phyloP scores from a whole-genome alignment of 64 coral and sea anemone species.

The Anthopleura sola region DNA sequence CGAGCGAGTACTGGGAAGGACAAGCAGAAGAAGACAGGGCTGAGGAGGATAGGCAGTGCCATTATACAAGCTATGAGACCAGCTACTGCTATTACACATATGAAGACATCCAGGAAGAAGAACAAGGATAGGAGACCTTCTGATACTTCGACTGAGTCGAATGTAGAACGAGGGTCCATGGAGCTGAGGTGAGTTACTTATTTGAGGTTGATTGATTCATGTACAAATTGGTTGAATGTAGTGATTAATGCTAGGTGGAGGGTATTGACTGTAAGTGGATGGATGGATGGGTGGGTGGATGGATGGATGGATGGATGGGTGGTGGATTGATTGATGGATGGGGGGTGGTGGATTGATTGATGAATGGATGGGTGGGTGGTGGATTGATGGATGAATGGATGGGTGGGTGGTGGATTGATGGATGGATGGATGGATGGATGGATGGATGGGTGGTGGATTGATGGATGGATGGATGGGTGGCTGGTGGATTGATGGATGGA shows the following conservation, averaged over 20 bases:
- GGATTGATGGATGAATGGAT: too few relatives aligned
- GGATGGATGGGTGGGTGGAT: not conserved
- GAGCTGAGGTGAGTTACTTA: constrained; percentile 51
- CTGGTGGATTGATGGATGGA: too few relatives aligned
- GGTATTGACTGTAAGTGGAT: not conserved
- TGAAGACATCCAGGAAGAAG: constrained; percentile 56
- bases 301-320: too few relatives aligned
- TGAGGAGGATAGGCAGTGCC: constrained; percentile 70
- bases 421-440: too few relatives aligned
- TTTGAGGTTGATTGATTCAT: not conserved
- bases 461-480: too few relatives aligned
- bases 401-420: too few relatives aligned
- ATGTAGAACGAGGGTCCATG: constrained; percentile 32
- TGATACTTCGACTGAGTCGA: constrained; percentile 52
- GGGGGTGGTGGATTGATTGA: too few relatives aligned
- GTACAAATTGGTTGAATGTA: too few relatives aligned
- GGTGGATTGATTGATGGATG: too few relatives aligned
- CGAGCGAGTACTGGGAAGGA: constrained; percentile 53
- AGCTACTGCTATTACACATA: constrained; percentile 25
- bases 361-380: too few relatives aligned
- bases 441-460: too few relatives aligned
- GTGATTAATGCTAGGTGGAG: not conserved
- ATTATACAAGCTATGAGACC: constrained; percentile 74
- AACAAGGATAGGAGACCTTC: constrained; percentile 30
- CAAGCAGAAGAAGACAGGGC: constrained; percentile 39